Evolutionary conservation across 2,797 vertebrate genomes (phyloP), one percentile per base, ranked within the genome.

Genomic region (Semaprochilodus insignis): DNA sequence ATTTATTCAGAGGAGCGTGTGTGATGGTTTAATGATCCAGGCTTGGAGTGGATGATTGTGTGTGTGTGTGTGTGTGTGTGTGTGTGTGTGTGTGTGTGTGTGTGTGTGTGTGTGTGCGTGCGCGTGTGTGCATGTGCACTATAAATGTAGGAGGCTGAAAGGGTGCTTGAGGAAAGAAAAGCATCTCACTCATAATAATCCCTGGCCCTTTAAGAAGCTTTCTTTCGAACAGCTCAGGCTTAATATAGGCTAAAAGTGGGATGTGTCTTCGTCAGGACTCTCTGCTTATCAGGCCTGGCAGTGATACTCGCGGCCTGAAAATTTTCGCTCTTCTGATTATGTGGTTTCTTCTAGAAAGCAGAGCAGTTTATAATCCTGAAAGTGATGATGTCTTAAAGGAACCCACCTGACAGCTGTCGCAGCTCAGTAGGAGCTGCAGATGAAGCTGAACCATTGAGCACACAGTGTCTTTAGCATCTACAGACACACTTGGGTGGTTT

Each of bases 141-240:
- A 23, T 71, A 55, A 54, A 59, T 36, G 72, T 74, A 54, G 84
- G 80, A 85, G 72, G 69, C 40, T 74, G 63, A 80, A 81, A 2
- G 74, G 51, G 59, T 23, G 67, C 40, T 81, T 34, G 67, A 80
- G 67, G 34, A 25, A 52, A 73, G 74, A 86, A 83, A 70, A 5
- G 3, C 31, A n/a, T 85, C 72, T 83, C n/a, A 65, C 83, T 78
- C 71, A 79, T 88, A 86, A 78, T 80, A 88, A 88, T 87, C 82
- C 83, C 63, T 59, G 77, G 73, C 85, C 78, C 76, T 90, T 83
- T 89, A 84, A 89, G 84, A 52, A 86, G 76, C 74, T 85, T 87
- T 87, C 83, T 85, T 84, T 73, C 27, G 2, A 83, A 78, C 74
- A 63, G 74, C 81, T 85, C 60, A 70, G 78, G 81, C 81, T 88